Evolutionary conservation across 2,113 vertebrate species (phyloP).

Genomic region (Platanista minor): DNA sequence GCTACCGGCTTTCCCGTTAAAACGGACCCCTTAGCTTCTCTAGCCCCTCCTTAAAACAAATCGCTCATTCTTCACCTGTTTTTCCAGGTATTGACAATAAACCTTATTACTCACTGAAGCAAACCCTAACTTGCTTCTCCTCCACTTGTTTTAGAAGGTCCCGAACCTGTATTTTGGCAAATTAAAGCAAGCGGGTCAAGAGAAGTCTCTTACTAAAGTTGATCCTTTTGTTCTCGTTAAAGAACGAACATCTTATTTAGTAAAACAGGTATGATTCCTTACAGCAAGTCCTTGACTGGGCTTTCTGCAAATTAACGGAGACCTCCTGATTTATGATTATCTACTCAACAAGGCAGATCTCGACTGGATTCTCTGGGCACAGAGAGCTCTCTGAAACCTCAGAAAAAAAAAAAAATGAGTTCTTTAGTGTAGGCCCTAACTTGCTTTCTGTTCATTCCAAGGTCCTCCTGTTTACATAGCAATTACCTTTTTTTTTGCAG

Average conservation of each 20-base stretch:
- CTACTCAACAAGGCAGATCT: neutral
- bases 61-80: accelerated
- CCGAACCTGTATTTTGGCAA: neutral
- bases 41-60: accelerated
- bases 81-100: accelerated
- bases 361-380: neutral
- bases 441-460: no score
- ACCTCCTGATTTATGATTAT: no score
- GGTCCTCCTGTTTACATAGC: accelerated
- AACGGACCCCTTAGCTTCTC: no score
- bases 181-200: neutral
- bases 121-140: neutral
- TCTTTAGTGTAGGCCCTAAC: neutral
- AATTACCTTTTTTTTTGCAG: neutral
- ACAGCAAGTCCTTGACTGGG: neutral
- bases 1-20: accelerated
- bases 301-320: neutral
- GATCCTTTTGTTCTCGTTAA: neutral
- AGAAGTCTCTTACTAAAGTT: neutral
- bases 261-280: neutral
- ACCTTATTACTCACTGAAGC: neutral
- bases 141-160: neutral
- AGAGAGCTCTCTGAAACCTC: neutral
- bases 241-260: neutral
- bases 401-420: neutral